Base-by-base conservation (phyloP, 2,888 invertebrate genomes). In the Callyntrura sp. region DNA sequence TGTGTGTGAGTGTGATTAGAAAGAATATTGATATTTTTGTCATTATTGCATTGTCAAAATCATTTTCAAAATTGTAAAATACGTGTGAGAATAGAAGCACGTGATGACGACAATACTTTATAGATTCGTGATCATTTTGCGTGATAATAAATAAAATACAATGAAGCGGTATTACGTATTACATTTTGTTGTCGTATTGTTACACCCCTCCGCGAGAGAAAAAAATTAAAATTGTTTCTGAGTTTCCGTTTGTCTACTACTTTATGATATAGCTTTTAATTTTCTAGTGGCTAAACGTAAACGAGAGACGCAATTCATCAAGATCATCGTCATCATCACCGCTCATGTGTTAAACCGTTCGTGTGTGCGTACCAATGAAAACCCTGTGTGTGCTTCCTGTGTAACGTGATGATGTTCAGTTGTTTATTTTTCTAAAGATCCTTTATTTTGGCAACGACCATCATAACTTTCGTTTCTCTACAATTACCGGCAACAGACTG, bases 51-150 rank as follows among this genome's bases (percentile, higher is more conserved):
- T 70, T 35, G 35, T 14, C 9, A 35, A 17, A 11, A 68, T 62
- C 17, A 3, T 68, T 48, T 68, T 81, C 14, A 57, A 28, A 81
- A 45, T 25, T 57, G 11, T 55, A 12, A 81, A 43, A 43, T 35
- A 51, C n/a, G n/a, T 84, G 84, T 84, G 84, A 51, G 84, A 83
- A 84, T 25, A 17, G 12, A 28, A 43, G 14, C 84, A 84, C 70
- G 70, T 84, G 84, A 70, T 28, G 0, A 23, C 55, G 84, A 84
- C 68, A n/a, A 48, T 60, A 20, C 20, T 81, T 62, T 81, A 81
- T 81, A 62, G 62, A 62, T 62, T 78, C 55, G 20, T 78, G 76
- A 62, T 62, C 20, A 55, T 55, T 78, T 70, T 70, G 9, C 65
- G 65, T 28, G 35, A 65, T 65, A 45, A 35, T 43, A 70, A 70